A percentile compares a stretch with the other conserved stretches of the same genome.
These are phyloP conservation scores for Ochropleura leucogaster DNA, from an alignment of 2,888 invertebrate genomes.

Conservation along the genomic window DNA sequence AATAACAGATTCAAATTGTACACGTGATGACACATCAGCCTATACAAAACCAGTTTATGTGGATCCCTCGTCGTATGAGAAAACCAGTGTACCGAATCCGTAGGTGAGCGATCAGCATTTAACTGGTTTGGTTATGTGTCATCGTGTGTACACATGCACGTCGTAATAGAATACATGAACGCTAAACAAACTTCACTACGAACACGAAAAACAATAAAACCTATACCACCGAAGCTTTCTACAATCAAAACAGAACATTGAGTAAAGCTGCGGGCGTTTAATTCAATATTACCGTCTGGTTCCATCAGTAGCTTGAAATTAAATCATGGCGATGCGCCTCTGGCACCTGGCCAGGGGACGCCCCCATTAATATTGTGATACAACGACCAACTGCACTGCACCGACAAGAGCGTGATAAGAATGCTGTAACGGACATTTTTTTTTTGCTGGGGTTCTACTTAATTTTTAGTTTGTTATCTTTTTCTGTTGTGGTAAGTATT, in stretches of 20 bases:
- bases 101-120: too few species aligned
- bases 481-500: conserved; percentile 19
- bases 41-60: too few species aligned
- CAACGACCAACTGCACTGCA: conserved; percentile 64
- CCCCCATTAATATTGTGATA: conserved; percentile 69
- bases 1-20: not conserved
- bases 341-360: conserved; percentile 64
- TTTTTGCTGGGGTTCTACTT: conserved; percentile 22
- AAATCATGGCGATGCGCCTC: conserved; percentile 67
- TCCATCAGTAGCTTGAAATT: conserved; percentile 65
- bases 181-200: not conserved
- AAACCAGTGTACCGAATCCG: too few species aligned
- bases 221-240: conserved; percentile 18
- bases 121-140: too few species aligned
- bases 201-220: conserved; percentile 19
- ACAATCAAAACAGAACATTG: conserved; percentile 28
- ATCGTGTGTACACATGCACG: not conserved
- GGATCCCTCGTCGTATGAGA: too few species aligned
- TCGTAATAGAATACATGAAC: not conserved
- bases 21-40: too few species aligned
- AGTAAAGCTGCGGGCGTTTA: conserved; percentile 56
- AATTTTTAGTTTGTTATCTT: conserved; percentile 30
- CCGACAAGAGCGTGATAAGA: conserved; percentile 62
- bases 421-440: conserved; percentile 38
- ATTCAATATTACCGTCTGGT: conserved; percentile 66